These are phyloP conservation scores for Tachina lurida DNA, from an alignment of 2,888 invertebrate species.

Conservation along the genomic window DNA sequence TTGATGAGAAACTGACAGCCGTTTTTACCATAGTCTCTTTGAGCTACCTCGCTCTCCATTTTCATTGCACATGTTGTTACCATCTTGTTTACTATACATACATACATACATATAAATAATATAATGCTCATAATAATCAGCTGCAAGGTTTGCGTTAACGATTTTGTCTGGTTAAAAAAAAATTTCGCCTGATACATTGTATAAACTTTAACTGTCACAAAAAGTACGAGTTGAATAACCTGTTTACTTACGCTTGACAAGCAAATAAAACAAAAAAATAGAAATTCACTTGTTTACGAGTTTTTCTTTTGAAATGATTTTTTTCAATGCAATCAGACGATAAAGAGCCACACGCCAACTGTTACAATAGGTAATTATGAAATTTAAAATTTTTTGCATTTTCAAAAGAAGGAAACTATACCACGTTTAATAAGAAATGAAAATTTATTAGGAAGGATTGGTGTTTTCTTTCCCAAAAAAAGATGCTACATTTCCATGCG, in stretches of 20 bases:
- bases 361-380: not conserved
- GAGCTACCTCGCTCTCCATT: not conserved
- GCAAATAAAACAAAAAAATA: not conserved
- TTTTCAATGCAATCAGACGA: not conserved
- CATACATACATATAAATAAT: no score
- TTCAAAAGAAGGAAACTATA: no score
- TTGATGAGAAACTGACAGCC: slow-evolving; percentile 81
- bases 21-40: slow-evolving; percentile 51
- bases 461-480: no score
- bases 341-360: slow-evolving; percentile 12
- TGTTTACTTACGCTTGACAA: slow-evolving; percentile 49
- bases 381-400: no score
- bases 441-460: no score
- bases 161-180: not conserved
- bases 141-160: slow-evolving; percentile 15
- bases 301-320: slow-evolving; percentile 11
- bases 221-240: slow-evolving; percentile 38
- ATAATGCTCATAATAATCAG: slow-evolving; percentile 39
- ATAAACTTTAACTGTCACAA: slow-evolving; percentile 70
- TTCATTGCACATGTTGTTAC: not conserved
- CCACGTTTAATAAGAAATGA: no score
- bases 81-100: slow-evolving; percentile 1
- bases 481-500: no score
- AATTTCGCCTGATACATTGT: slow-evolving; percentile 52
- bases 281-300: slow-evolving; percentile 19